Percentiles rank a stretch among this genome's conserved stretches.
Evolutionary conservation across 1,140 invertebrate genomes (phyloP).

Genomic region (Seison nebaliae): DNA sequence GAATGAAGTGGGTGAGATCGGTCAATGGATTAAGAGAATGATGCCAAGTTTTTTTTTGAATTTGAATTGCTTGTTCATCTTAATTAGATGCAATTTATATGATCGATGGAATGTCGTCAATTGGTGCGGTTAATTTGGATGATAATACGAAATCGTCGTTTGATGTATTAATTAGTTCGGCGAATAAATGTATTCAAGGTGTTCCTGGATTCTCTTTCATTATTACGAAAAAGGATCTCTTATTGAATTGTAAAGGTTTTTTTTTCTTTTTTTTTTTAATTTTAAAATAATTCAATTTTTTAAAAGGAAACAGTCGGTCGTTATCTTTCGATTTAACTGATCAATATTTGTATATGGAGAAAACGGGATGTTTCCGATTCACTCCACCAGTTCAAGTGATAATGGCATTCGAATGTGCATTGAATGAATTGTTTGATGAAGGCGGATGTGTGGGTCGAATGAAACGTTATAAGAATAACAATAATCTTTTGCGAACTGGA

Average conservation of each 20-base stretch:
- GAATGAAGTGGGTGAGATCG: slow-evolving; percentile 29
- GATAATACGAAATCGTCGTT: slow-evolving; percentile 17
- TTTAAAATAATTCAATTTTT: slow-evolving; percentile 2
- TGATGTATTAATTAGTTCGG: slow-evolving; percentile 31
- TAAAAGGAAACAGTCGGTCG: slow-evolving; percentile 24
- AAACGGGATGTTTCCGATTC: slow-evolving; percentile 31
- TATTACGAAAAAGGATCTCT: slow-evolving; percentile 21
- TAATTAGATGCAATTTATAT: slow-evolving; percentile 22
- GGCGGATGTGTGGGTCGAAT: slow-evolving; percentile 26
- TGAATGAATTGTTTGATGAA: slow-evolving; percentile 26
- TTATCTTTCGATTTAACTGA: slow-evolving; percentile 29
- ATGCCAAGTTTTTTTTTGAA: neutral
- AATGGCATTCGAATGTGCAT: slow-evolving; percentile 28
- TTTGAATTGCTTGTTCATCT: neutral
- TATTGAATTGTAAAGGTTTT: slow-evolving; percentile 28
- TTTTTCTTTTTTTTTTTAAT: neutral
- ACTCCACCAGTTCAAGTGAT: slow-evolving; percentile 32
- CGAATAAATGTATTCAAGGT: slow-evolving; percentile 34
- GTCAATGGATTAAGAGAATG: slow-evolving; percentile 18
- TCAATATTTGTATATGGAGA: slow-evolving; percentile 28
- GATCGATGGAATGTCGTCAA: slow-evolving; percentile 34
- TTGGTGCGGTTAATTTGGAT: slow-evolving; percentile 30
- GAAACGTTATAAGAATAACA: slow-evolving; percentile 28
- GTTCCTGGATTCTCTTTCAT: slow-evolving; percentile 32
- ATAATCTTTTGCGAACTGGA: slow-evolving; percentile 22